Evolutionary conservation across 2,113 vertebrate species (phyloP).

Genomic region (Tonatia bakeri): DNA sequence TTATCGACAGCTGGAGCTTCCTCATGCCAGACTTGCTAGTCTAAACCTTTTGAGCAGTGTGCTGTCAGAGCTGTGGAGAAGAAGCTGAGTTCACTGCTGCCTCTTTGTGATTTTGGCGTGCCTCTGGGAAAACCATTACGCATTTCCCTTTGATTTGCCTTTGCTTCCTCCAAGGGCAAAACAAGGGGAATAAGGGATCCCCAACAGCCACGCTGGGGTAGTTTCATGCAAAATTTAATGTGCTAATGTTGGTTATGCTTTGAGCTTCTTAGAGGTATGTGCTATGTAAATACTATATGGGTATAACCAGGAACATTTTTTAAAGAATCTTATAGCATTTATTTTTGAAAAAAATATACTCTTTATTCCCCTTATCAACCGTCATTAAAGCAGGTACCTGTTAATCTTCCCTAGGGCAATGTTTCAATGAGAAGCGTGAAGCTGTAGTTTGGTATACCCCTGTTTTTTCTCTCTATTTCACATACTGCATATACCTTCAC

Average conservation of each 20-base stretch:
- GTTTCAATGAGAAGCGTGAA: background rate
- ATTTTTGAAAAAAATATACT: background rate
- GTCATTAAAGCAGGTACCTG: background rate
- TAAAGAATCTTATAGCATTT: background rate
- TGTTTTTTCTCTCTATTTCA: background rate
- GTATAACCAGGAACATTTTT: background rate
- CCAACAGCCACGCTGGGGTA: background rate
- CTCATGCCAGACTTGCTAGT: background rate
- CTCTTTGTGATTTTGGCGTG: background rate
- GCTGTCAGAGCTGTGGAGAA: background rate
- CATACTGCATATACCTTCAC: background rate
- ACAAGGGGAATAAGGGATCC: constrained; percentile 38
- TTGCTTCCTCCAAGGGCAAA: constrained; percentile 38
- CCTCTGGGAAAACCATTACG: constrained; percentile 36
- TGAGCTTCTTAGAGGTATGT: constrained; percentile 18
- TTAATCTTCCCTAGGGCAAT: background rate
- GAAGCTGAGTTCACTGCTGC: background rate
- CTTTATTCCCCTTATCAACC: background rate
- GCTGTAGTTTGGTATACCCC: background rate
- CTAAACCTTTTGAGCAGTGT: background rate
- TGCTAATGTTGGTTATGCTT: constrained; percentile 17
- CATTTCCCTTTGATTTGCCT: constrained; percentile 40
- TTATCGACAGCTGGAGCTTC: background rate
- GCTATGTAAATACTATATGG: background rate
- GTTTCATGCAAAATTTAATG: background rate